Base-by-base conservation (phyloP, 1,140 invertebrate genomes). In the Tribolium madens region DNA sequence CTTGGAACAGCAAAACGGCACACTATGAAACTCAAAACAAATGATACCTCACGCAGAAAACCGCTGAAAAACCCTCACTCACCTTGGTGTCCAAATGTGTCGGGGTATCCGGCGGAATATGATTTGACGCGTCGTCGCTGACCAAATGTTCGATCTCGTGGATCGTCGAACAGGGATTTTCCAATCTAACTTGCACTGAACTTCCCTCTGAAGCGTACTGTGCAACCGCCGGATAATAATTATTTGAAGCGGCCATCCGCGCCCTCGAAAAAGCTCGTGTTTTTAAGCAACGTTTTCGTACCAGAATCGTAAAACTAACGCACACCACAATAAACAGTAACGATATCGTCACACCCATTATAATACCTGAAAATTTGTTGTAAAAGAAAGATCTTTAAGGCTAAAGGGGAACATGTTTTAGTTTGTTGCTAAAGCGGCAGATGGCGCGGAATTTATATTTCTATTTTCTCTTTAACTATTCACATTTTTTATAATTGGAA, bases 31-130 rank as follows among this genome's bases (percentile, higher is more conserved):
- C 21, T 4, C 1, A 26, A 26, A 26, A 26, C 21, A 5, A 26
- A 4, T 26, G 21, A 26, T 26, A 4, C 6, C 21, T 26, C 18
- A 2, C 3, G 18, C 6, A 4, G 6, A 26, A 42, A 31, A 31
- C 26, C 26, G 6, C 26, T 42, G 13, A 31, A 9, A 42, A 42
- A 9, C 1, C 36, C 2, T 0, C 42, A 50, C 76, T 73, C 81
- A 87, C 87, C 82, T 88, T 88, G 4, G 87, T 87, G 80, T 88
- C 87, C 3, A 88, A 76, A 80, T 87, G 84, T 2, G 77, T 64
- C 14, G 80, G 78, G 18, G 77, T 78, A 1, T 81, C 76, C 1
- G 84, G 79, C 42, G 84, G 83, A 42, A 85, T 82, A 73, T 83
- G 76, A 31, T 78, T 76, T 2, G 79, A 73, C 0, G 60, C 52